Base-by-base conservation (phyloP, 1,140 invertebrate genomes). In the Pseudomyrmex gracilis region DNA sequence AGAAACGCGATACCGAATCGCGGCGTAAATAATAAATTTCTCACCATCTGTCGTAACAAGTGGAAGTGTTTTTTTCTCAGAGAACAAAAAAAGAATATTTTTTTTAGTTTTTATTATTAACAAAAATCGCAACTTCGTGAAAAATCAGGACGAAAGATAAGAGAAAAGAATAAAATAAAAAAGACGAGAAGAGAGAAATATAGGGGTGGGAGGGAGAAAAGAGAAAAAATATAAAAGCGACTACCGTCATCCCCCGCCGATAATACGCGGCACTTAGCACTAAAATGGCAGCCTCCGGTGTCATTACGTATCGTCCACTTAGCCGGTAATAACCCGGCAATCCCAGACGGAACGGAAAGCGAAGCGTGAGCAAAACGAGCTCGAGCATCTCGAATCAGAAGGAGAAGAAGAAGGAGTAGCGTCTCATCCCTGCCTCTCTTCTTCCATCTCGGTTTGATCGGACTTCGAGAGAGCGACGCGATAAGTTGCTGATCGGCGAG, bases 261-360 rank as follows among this genome's bases (percentile, higher is more conserved):
- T 92, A 92, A 91, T 89, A 89, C 73, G 85, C 76, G 84, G 82
- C 89, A 92, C 90, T 92, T 90, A 90, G 82, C 85, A 67, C 85
- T 87, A 87, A 92, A 92, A 92, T 90, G 90, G 87, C 83, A 89
- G 87, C 88, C 89, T 87, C 90, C 86, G 89, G 88, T 90, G 87
- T 90, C 87, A 91, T 92, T 90, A 90, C 89, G 87, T 90, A 90
- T 91, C 89, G 90, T 88, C 87, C 90, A 89, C 84, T 91, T 91
- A 88, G 76, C 57, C 63, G 57, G 90, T 88, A 91, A 92, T 91
- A 91, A 90, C 89, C 74, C 84, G 80, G 83, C 87, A 89, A 85
- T 85, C 80, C 64, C 73, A 80, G 84, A 87, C 84, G 84, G 76
- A 85, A 82, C 86, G 77, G 80, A 84, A 90, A 88, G 82, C 85